phyloP scores from a whole-genome alignment of 1,140 invertebrate species.

The Atopsyche davidsoni region DNA sequence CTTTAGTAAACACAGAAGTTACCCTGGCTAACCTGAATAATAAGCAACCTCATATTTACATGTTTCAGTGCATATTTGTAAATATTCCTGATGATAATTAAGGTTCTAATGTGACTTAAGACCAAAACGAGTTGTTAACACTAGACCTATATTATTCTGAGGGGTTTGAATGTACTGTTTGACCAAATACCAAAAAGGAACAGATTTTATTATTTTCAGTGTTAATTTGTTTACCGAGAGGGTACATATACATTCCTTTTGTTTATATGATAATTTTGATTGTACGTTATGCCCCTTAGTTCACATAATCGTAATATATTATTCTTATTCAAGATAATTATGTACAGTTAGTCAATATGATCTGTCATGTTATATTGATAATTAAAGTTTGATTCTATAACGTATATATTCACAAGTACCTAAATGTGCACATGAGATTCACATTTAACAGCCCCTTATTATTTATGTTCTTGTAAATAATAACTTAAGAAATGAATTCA shows the following conservation, averaged over 20 bases:
- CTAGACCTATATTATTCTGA: background rate
- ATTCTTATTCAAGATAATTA: no score
- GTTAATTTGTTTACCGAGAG: no score
- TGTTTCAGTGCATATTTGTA: no score
- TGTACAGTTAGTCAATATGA: constrained; percentile 1
- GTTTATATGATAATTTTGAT: background rate
- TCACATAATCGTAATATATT: no score
- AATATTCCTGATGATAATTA: no score
- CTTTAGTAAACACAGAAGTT: no score
- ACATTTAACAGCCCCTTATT: background rate
- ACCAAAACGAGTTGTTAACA: background rate
- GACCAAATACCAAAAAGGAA: background rate
- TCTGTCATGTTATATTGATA: background rate
- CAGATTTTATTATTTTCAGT: background rate
- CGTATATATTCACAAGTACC: constrained; percentile 5
- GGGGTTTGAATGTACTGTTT: background rate
- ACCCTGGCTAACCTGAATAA: no score
- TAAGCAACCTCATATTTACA: no score
- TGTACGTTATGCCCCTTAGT: background rate
- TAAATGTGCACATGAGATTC: constrained; percentile 5
- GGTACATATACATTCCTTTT: constrained; percentile 1
- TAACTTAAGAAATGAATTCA: no score
- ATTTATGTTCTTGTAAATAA: no score
- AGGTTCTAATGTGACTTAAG: no score
- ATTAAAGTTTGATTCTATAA: background rate